Evolutionary conservation across 1,140 invertebrate species (phyloP).

Genomic region (Bombyx mori): DNA sequence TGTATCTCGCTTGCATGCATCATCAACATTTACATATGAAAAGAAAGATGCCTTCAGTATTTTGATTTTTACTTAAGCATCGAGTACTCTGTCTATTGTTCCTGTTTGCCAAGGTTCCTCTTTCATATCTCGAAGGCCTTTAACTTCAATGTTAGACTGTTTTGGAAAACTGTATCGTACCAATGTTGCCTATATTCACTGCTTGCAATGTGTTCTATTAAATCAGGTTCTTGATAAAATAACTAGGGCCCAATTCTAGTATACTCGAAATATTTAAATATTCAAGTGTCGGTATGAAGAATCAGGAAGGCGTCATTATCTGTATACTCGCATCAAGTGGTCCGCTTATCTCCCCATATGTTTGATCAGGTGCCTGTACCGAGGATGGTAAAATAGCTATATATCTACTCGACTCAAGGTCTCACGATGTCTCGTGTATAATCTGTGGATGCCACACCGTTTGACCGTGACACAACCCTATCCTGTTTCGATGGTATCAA

Average conservation of each 20-base stretch:
- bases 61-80: constrained; percentile 40
- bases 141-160: too few relatives aligned
- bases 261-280: neutral
- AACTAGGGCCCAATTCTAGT: too few relatives aligned
- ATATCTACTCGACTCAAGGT: constrained; percentile 25
- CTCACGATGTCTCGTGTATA: constrained; percentile 23
- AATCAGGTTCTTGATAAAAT: too few relatives aligned
- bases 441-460: constrained; percentile 27
- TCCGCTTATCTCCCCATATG: constrained; percentile 56
- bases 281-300: neutral
- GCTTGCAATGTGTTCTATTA: too few relatives aligned
- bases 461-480: constrained; percentile 50
- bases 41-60: constrained; percentile 39
- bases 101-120: neutral
- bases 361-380: constrained; percentile 60
- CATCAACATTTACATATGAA: constrained; percentile 44
- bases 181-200: too few relatives aligned
- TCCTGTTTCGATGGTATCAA: constrained; percentile 38
- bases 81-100: constrained; percentile 1
- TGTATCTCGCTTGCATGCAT: constrained; percentile 23
- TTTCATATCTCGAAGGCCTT: neutral
- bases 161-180: too few relatives aligned
- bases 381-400: constrained; percentile 39
- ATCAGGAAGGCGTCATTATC: constrained; percentile 56
- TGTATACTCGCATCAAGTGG: constrained; percentile 60